A percentile compares a stretch with the other conserved stretches of the same genome.
These are phyloP conservation scores for Lymantria monacha DNA, from an alignment of 2,888 invertebrate species.

Conservation along the genomic window DNA sequence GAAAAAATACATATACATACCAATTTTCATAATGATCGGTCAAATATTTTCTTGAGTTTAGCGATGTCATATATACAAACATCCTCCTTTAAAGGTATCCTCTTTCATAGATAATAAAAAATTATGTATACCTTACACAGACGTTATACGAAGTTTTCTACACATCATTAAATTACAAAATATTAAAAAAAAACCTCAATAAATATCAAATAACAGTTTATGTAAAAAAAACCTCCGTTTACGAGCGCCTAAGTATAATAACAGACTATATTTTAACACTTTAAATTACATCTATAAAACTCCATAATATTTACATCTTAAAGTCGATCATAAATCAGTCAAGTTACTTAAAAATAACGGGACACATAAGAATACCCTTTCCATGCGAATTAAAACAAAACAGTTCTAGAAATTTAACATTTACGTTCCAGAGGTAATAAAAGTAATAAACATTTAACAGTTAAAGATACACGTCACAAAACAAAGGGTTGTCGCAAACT, in stretches of 20 bases:
- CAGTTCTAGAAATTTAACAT: conserved; percentile 32
- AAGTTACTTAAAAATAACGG: conserved; percentile 10
- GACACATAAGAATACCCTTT: conserved; percentile 19
- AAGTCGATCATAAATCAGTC: conserved; percentile 31
- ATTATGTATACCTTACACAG: too few species aligned
- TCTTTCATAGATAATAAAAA: too few species aligned
- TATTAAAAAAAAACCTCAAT: conserved; percentile 5
- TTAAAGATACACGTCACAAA: conserved; percentile 43
- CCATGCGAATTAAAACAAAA: conserved; percentile 15
- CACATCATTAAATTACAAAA: conserved; percentile 22
- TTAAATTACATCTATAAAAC: conserved; percentile 28
- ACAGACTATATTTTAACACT: conserved; percentile 16
- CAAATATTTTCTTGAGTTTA: too few species aligned
- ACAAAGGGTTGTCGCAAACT: conserved; percentile 56
- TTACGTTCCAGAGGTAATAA: conserved; percentile 47
- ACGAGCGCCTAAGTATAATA: conserved; percentile 9
- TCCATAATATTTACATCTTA: conserved; percentile 29
- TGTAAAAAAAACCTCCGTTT: conserved; percentile 15
- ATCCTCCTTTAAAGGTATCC: too few species aligned
- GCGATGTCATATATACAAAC: too few species aligned
- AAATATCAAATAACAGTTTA: conserved; percentile 8
- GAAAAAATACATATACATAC: too few species aligned
- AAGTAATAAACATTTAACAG: conserved; percentile 52
- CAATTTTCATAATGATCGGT: too few species aligned
- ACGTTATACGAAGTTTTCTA: conserved; percentile 1